phyloP scores from a whole-genome alignment of 2,797 vertebrate genomes.

The Glossophaga mutica region DNA sequence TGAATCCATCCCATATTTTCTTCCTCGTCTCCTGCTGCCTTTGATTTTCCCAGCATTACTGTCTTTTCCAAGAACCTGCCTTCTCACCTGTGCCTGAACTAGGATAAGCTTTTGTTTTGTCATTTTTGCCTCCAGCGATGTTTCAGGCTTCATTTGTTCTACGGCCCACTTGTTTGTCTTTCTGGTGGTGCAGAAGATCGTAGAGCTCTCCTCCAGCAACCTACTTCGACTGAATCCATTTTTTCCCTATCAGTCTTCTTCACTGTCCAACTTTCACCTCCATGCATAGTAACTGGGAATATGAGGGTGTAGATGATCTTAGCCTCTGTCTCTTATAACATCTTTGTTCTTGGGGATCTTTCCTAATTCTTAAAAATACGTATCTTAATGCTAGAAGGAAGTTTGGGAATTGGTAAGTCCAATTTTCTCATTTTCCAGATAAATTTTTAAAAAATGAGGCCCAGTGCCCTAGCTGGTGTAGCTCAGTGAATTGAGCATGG shows the following conservation, averaged over 20 bases:
- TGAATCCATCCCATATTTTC: neutral
- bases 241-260: neutral
- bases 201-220: neutral
- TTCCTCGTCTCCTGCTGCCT: neutral
- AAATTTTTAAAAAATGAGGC: neutral
- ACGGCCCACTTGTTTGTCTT: neutral
- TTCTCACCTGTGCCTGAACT: neutral
- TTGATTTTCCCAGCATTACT: neutral
- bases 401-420: neutral
- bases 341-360: neutral
- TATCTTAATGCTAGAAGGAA: neutral
- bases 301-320: neutral
- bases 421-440: conserved; percentile 18
- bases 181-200: neutral
- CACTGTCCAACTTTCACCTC: neutral
- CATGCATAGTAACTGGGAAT: neutral
- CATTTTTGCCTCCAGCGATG: neutral
- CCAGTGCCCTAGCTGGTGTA: neutral
- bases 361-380: neutral
- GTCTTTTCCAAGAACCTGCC: neutral
- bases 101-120: neutral
- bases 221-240: neutral
- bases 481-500: no score
- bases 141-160: neutral
- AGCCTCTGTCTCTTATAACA: neutral